Conservation (phyloP, 2,888 invertebrate genomes). For the Eristalis arbustorum region DNA sequence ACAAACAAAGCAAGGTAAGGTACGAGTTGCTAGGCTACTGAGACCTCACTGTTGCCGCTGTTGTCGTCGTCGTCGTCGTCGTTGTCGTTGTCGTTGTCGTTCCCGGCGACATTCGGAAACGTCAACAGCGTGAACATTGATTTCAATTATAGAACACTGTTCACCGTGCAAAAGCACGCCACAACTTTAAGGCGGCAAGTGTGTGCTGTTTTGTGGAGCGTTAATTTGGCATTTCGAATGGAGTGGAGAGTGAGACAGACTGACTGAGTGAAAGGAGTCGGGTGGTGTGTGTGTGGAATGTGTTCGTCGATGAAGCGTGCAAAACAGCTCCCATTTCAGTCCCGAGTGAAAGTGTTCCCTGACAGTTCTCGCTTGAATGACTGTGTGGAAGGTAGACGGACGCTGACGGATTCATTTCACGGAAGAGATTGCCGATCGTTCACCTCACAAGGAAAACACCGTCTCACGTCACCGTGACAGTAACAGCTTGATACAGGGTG, state of each 20-base stretch:
- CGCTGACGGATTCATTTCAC: neutral
- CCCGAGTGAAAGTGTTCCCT: neutral
- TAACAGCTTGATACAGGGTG: neutral
- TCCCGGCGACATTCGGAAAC: neutral
- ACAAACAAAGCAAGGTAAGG: neutral
- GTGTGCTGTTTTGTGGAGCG: neutral
- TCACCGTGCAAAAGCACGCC: neutral
- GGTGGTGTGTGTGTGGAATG: neutral
- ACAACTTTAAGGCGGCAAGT: neutral
- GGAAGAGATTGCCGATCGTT: neutral
- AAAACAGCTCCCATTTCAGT: neutral
- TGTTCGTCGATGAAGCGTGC: neutral
- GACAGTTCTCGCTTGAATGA: neutral
- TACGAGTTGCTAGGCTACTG: neutral
- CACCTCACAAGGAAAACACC: neutral
- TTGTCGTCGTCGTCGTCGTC: neutral
- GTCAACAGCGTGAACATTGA: neutral
- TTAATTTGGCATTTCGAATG: neutral
- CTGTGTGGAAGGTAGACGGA: too few relatives aligned
- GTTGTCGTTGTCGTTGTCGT: neutral
- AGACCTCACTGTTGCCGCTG: neutral
- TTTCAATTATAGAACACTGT: neutral
- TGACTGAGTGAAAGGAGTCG: neutral
- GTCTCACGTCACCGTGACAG: neutral
- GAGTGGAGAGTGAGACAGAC: neutral